phyloP scores from a whole-genome alignment of 1,140 invertebrate genomes.

The Pseudomyrmex cubaensis region DNA sequence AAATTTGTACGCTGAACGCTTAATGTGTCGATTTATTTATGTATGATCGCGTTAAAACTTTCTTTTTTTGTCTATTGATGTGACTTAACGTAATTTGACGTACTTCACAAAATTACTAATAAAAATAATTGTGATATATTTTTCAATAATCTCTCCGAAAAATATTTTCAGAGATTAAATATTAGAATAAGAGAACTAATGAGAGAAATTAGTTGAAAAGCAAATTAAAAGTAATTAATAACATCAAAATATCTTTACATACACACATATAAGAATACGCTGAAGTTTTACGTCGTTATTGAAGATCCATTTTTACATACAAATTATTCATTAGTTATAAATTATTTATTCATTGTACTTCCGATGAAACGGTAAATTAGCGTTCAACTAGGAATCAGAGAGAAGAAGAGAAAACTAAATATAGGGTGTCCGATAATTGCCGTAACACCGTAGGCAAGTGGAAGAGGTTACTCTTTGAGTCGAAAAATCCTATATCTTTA shows the following conservation, averaged over 20 bases:
- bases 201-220: too few relatives aligned
- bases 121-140: too few relatives aligned
- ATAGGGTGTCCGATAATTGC: too few relatives aligned
- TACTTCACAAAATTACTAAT: too few relatives aligned
- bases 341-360: conserved; percentile 63
- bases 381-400: conserved; percentile 14
- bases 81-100: too few relatives aligned
- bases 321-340: conserved; percentile 55
- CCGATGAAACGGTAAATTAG: conserved; percentile 43
- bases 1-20: conserved; percentile 16
- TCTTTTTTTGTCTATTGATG: background rate
- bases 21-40: background rate
- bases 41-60: background rate
- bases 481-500: too few relatives aligned
- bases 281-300: background rate
- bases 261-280: background rate
- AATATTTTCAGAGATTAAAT: too few relatives aligned
- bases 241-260: background rate
- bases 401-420: conserved; percentile 27
- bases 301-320: conserved; percentile 30
- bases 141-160: too few relatives aligned
- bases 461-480: too few relatives aligned
- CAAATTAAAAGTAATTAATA: too few relatives aligned
- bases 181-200: too few relatives aligned
- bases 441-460: too few relatives aligned